A percentile compares a stretch with the other conserved stretches of the same genome.
Evolutionary conservation across 1,140 invertebrate genomes (phyloP).

Genomic region (Drosophila kohkoa): DNA sequence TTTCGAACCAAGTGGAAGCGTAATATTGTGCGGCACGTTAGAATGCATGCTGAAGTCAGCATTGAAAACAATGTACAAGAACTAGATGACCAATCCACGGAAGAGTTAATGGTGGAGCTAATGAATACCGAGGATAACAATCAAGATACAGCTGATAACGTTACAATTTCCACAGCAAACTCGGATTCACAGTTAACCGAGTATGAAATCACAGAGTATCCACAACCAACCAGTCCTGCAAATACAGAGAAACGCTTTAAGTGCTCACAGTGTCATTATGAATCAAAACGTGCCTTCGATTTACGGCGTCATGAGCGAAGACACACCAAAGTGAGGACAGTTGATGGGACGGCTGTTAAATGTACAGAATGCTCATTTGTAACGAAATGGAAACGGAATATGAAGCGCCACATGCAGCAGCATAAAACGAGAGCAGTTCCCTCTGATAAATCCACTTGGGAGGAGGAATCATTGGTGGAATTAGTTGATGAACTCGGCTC

Average conservation of each 20-base stretch:
- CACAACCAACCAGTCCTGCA: background rate
- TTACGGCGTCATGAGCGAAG: slow-evolving; percentile 22
- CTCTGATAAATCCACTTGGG: background rate
- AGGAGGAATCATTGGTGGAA: background rate
- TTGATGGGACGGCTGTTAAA: slow-evolving; percentile 26
- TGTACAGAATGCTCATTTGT: slow-evolving; percentile 33
- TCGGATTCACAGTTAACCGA: background rate
- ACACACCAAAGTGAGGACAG: slow-evolving; percentile 7
- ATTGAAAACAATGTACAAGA: background rate
- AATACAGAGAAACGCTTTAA: slow-evolving; percentile 7
- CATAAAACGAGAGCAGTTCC: background rate
- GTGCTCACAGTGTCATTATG: slow-evolving; percentile 29
- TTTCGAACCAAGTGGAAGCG: slow-evolving; percentile 40
- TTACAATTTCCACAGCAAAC: background rate
- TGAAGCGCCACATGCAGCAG: slow-evolving; percentile 28
- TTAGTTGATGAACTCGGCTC: slow-evolving; percentile 4
- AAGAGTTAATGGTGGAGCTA: slow-evolving; percentile 17
- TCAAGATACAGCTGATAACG: slow-evolving; percentile 1
- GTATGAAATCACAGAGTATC: background rate
- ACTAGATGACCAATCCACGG: background rate
- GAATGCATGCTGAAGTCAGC: background rate
- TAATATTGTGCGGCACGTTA: slow-evolving; percentile 32
- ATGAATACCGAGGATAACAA: slow-evolving; percentile 1
- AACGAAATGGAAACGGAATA: slow-evolving; percentile 41
- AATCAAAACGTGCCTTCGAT: slow-evolving; percentile 30